phyloP scores from a whole-genome alignment of 2,113 vertebrate species.

The Sturnira hondurensis region DNA sequence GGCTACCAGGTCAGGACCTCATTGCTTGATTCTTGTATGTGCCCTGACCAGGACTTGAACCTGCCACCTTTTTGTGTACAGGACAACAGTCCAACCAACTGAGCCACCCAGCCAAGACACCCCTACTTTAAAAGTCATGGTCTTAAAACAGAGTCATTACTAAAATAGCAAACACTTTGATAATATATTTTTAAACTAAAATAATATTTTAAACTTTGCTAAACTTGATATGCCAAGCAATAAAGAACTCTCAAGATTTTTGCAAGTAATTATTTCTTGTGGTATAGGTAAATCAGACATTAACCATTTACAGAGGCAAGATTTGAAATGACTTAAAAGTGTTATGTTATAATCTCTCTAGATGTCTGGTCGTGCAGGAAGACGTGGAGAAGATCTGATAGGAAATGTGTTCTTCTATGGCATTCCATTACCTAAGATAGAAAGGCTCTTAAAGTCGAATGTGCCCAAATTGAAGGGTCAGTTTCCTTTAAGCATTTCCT shows the following conservation, averaged over 20 bases:
- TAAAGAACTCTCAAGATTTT: background rate
- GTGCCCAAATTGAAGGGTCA: constrained; percentile 75
- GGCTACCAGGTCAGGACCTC: no score
- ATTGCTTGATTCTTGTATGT: no score
- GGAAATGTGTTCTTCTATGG: constrained; percentile 77
- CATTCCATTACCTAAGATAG: constrained; percentile 73
- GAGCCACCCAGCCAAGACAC: no score
- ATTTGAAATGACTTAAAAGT: background rate
- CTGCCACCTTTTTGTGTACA: no score
- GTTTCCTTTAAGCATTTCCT: constrained; percentile 73
- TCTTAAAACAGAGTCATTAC: background rate
- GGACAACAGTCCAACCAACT: no score
- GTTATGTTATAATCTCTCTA: constrained; percentile 25
- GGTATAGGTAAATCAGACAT: background rate
- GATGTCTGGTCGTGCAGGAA: constrained; percentile 78
- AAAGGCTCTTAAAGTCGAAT: constrained; percentile 75
- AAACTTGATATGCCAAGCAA: background rate
- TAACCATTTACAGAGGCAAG: background rate
- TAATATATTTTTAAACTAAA: background rate
- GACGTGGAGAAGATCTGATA: constrained; percentile 74
- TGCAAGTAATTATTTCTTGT: background rate
- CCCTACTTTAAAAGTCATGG: background rate
- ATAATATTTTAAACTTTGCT: background rate
- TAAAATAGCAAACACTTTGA: background rate
- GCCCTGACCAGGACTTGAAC: no score